Percentiles rank a stretch among this genome's conserved stretches.
Evolutionary conservation across 2,888 invertebrate genomes (phyloP).

Genomic region (Nymphalis polychloros): DNA sequence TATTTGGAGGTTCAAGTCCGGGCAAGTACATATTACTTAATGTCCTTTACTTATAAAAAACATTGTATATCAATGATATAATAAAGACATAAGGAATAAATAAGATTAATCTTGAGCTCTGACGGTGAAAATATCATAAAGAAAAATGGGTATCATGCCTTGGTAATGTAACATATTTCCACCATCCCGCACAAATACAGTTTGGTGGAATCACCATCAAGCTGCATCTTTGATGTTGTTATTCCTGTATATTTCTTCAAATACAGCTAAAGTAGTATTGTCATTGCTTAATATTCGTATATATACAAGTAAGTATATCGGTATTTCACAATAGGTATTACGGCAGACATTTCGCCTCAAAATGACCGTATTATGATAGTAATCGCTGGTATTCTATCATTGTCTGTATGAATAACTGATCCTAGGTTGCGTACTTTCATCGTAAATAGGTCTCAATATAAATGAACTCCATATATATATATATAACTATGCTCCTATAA

Average conservation of each 20-base stretch:
- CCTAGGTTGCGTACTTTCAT: slow-evolving; percentile 6
- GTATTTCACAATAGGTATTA: slow-evolving; percentile 5
- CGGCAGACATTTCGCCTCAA: slow-evolving; percentile 5
- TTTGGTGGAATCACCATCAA: too few relatives aligned
- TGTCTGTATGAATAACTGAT: slow-evolving; percentile 13
- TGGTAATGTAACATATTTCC: too few relatives aligned
- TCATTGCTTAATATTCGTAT: not conserved
- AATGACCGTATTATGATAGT: slow-evolving; percentile 16
- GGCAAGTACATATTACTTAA: too few relatives aligned
- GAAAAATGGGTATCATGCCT: too few relatives aligned
- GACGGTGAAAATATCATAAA: too few relatives aligned
- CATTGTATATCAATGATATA: too few relatives aligned
- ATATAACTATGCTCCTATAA: not conserved
- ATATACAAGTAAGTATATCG: not conserved
- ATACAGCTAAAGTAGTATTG: not conserved
- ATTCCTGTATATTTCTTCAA: not conserved
- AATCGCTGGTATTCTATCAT: slow-evolving; percentile 13
- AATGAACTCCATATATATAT: not conserved
- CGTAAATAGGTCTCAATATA: slow-evolving; percentile 12
- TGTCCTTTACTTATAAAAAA: too few relatives aligned
- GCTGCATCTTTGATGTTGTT: not conserved
- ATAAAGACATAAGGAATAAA: too few relatives aligned
- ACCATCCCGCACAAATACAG: too few relatives aligned
- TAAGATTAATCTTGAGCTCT: too few relatives aligned
- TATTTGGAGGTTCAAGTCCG: too few relatives aligned